A percentile compares a stretch with the other conserved stretches of the same genome.
These are phyloP conservation scores for Rhadina sibilatrix DNA, from an alignment of 2,113 vertebrate species.

Conservation along the genomic window DNA sequence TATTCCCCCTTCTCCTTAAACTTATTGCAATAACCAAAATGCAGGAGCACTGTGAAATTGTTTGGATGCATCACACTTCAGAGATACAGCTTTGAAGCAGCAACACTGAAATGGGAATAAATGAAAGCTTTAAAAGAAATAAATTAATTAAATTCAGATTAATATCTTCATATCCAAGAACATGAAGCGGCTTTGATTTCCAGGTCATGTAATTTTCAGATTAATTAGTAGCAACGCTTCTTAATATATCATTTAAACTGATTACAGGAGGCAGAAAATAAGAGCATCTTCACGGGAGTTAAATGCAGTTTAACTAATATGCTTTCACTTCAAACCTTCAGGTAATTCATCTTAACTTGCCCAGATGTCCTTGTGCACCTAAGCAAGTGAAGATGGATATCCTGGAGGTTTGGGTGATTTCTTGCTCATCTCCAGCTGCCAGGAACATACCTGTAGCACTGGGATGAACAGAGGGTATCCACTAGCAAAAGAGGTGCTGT, in stretches of 20 bases:
- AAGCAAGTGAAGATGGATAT: not conserved
- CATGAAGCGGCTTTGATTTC: conserved; percentile 18
- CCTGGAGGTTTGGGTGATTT: not conserved
- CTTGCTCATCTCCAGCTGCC: not conserved
- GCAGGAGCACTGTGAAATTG: not conserved
- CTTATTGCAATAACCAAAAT: not conserved
- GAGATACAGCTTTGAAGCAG: not conserved
- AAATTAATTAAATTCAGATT: not conserved
- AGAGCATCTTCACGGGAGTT: not conserved
- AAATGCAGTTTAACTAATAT: conserved; percentile 31
- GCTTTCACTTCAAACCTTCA: conserved; percentile 5
- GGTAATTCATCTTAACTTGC: conserved; percentile 9
- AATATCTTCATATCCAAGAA: not conserved
- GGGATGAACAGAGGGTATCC: not conserved
- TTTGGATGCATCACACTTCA: not conserved
- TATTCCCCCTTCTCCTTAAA: not conserved
- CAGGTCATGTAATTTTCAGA: conserved; percentile 14
- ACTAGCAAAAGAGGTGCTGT: not conserved
- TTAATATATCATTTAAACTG: conserved; percentile 36
- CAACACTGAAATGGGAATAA: not conserved
- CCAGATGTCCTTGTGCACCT: not conserved
- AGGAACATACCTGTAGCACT: not conserved
- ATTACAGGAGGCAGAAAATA: conserved; percentile 23
- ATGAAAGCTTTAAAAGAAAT: not conserved
- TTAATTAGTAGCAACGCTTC: conserved; percentile 34